phyloP scores from a whole-genome alignment of 1,140 invertebrate genomes.

The Drosophila fuyamai region DNA sequence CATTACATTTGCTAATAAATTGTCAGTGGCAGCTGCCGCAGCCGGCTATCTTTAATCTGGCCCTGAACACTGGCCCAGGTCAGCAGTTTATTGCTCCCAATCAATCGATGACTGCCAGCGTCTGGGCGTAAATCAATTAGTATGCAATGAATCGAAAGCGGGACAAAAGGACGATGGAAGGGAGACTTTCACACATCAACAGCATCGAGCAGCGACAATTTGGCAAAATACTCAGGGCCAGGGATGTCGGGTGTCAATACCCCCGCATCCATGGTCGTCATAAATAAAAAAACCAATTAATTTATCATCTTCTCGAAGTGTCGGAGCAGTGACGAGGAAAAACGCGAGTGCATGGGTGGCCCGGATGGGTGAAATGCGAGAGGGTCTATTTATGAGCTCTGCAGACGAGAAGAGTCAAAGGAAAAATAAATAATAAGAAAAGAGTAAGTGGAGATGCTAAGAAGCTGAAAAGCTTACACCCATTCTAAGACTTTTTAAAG shows the following conservation, averaged over 20 bases:
- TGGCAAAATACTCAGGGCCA: conserved; percentile 37
- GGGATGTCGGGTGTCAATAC: conserved; percentile 14
- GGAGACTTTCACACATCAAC: conserved; percentile 45
- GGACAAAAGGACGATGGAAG: conserved; percentile 4
- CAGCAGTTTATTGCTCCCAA: conserved; percentile 52
- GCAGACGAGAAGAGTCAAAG: conserved; percentile 14
- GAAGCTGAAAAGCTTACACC: neutral
- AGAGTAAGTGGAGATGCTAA: neutral
- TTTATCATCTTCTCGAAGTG: conserved; percentile 67
- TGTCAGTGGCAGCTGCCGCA: conserved; percentile 43
- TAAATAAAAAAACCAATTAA: conserved; percentile 82
- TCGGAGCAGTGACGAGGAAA: conserved; percentile 33
- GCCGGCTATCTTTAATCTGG: conserved; percentile 18
- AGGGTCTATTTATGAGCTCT: conserved; percentile 51
- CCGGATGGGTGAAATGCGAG: conserved; percentile 4
- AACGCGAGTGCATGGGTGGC: neutral
- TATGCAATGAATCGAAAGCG: conserved; percentile 22
- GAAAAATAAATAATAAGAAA: conserved; percentile 14
- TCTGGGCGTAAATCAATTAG: conserved; percentile 63
- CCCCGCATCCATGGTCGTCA: conserved; percentile 39
- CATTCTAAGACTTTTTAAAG: neutral
- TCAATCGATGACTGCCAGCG: conserved; percentile 57
- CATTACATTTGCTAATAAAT: conserved; percentile 81
- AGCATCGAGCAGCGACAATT: conserved; percentile 37
- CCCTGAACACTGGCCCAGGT: conserved; percentile 20